Evolutionary conservation across 1,140 invertebrate genomes (phyloP).

Genomic region (Polyergus mexicanus): DNA sequence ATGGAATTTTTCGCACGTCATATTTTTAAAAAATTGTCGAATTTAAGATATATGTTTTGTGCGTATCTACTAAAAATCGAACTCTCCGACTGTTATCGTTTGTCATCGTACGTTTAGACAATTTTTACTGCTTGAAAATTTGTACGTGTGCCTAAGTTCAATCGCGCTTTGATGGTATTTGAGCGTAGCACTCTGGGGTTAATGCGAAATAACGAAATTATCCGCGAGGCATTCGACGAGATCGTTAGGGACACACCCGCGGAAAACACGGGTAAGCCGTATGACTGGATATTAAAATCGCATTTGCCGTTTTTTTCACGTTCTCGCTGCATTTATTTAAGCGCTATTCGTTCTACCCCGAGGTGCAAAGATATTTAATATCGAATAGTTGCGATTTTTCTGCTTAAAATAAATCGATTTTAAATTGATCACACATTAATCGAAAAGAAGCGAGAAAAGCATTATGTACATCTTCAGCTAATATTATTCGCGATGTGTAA

Average conservation of each 20-base stretch:
- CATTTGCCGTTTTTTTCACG: conserved; percentile 76
- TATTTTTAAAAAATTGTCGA: background rate
- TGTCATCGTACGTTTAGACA: background rate
- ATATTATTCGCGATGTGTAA: background rate
- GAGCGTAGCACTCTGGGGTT: conserved; percentile 1
- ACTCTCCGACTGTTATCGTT: background rate
- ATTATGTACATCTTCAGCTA: background rate
- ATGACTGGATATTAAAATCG: conserved; percentile 76
- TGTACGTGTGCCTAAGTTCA: background rate
- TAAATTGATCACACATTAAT: background rate
- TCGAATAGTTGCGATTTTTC: background rate
- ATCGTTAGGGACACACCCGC: conserved; percentile 73
- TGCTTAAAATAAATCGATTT: background rate
- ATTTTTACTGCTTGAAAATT: background rate
- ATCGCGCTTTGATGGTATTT: background rate
- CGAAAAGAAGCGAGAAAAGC: background rate
- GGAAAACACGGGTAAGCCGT: conserved; percentile 58
- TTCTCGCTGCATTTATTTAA: conserved; percentile 51
- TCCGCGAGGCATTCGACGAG: conserved; percentile 53
- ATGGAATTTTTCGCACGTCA: background rate
- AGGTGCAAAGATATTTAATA: conserved; percentile 8
- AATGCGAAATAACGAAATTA: conserved; percentile 69
- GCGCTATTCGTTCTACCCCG: conserved; percentile 52
- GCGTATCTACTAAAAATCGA: background rate
- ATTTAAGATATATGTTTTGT: background rate